Percentiles rank a stretch among this genome's conserved stretches.
Evolutionary conservation across 2,888 invertebrate species (phyloP).

Genomic region (Trissolcus brochymenae): DNA sequence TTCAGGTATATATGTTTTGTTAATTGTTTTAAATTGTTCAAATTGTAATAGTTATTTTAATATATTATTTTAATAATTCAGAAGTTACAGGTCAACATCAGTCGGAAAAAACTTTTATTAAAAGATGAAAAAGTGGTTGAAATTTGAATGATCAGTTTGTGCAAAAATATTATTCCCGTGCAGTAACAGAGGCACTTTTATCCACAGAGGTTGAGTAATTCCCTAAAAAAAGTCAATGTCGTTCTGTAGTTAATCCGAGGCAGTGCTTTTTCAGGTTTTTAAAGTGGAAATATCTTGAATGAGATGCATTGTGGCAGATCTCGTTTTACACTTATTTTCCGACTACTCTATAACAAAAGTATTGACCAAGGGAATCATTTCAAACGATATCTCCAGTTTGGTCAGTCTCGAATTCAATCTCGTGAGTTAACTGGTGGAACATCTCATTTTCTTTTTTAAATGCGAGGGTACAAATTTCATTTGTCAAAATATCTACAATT

Average conservation of each 20-base stretch:
- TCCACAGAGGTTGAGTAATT: slow-evolving; percentile 33
- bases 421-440: slow-evolving; percentile 61
- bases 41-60: too few relatives aligned
- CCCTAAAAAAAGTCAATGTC: slow-evolving; percentile 47
- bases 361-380: slow-evolving; percentile 65
- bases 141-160: slow-evolving; percentile 31
- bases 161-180: slow-evolving; percentile 42
- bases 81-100: too few relatives aligned
- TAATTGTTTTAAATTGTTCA: too few relatives aligned
- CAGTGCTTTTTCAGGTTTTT: slow-evolving; percentile 47
- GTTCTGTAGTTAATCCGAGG: slow-evolving; percentile 43
- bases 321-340: slow-evolving; percentile 42
- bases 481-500: too few relatives aligned
- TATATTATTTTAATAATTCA: too few relatives aligned
- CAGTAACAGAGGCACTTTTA: slow-evolving; percentile 38
- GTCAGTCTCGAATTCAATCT: slow-evolving; percentile 64
- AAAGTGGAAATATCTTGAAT: slow-evolving; percentile 45
- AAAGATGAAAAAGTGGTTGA: background rate
- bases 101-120: too few relatives aligned
- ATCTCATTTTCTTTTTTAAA: slow-evolving; percentile 24
- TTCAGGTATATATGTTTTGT: too few relatives aligned
- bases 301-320: slow-evolving; percentile 43
- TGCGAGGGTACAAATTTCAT: too few relatives aligned
- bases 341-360: slow-evolving; percentile 20
- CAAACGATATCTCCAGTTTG: slow-evolving; percentile 66